Evolutionary conservation across 2,113 vertebrate species (phyloP).

Genomic region (Strigops habroptila): DNA sequence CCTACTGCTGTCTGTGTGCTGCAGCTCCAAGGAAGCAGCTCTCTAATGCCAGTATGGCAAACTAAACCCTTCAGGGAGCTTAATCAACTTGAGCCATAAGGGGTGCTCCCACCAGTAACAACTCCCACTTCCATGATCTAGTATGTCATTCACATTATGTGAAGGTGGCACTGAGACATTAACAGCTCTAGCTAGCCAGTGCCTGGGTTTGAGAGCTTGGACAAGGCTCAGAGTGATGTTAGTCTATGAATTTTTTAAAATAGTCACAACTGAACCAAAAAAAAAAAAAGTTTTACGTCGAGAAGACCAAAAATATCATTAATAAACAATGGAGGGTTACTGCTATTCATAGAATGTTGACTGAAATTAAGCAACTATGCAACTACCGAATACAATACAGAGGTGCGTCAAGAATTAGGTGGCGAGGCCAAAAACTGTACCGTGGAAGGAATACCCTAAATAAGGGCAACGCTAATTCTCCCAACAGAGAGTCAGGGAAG

Average conservation of each 20-base stretch:
- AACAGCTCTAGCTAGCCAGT: neutral
- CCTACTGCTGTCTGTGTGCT: neutral
- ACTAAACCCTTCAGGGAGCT: neutral
- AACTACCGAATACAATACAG: neutral
- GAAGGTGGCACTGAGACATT: neutral
- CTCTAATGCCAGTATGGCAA: neutral
- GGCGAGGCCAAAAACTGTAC: neutral
- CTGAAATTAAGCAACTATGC: neutral
- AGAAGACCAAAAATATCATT: neutral
- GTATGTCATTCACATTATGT: rapidly evolving
- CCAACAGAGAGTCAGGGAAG: neutral
- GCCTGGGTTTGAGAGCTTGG: neutral
- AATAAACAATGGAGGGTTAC: neutral
- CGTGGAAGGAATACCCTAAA: neutral
- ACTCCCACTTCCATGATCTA: neutral
- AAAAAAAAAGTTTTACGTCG: neutral
- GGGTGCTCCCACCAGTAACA: rapidly evolving
- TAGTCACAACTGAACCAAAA: neutral
- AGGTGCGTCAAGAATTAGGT: neutral
- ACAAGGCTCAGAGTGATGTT: neutral
- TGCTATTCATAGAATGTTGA: neutral
- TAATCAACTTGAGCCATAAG: rapidly evolving
- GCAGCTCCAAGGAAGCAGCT: neutral
- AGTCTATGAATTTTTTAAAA: neutral
- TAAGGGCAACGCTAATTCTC: neutral